These are phyloP conservation scores for Copsychus sechellarum DNA, from an alignment of 2,113 vertebrate species.

Conservation along the genomic window DNA sequence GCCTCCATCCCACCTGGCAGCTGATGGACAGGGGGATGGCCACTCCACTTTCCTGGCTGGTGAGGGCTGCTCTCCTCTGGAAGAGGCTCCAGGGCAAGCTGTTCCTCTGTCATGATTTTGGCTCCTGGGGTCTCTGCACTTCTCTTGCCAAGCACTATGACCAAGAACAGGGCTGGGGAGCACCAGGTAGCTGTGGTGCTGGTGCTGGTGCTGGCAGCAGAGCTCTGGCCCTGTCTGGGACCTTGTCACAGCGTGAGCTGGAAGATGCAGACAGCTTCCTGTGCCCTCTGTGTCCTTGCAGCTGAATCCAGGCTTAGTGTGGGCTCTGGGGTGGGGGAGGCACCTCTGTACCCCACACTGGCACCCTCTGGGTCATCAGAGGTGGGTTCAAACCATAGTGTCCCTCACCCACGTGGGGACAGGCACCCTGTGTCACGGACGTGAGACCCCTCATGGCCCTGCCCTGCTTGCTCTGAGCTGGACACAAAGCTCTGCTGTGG, in stretches of 20 bases:
- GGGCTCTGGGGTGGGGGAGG: background rate
- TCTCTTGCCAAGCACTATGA: background rate
- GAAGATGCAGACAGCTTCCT: background rate
- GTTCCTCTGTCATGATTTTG: background rate
- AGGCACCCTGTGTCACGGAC: fast-evolving
- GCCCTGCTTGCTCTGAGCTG: background rate
- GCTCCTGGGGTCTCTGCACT: background rate
- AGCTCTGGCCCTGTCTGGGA: background rate
- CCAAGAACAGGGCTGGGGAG: background rate
- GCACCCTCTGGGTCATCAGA: background rate
- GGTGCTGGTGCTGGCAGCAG: fast-evolving
- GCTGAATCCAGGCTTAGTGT: background rate
- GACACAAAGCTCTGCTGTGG: background rate
- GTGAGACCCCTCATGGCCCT: background rate
- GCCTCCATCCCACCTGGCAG: background rate
- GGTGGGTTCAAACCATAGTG: fast-evolving
- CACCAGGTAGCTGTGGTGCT: fast-evolving
- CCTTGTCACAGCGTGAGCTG: background rate
- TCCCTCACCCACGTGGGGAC: fast-evolving
- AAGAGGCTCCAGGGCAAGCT: fast-evolving
- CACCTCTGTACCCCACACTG: background rate
- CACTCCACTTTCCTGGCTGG: fast-evolving
- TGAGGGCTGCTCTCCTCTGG: background rate
- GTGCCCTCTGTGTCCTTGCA: background rate
- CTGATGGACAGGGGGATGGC: fast-evolving